A percentile compares a stretch with the other conserved stretches of the same genome.
These are phyloP conservation scores for Odocoileus hemionus DNA, from an alignment of 2,113 vertebrate species.

Conservation along the genomic window DNA sequence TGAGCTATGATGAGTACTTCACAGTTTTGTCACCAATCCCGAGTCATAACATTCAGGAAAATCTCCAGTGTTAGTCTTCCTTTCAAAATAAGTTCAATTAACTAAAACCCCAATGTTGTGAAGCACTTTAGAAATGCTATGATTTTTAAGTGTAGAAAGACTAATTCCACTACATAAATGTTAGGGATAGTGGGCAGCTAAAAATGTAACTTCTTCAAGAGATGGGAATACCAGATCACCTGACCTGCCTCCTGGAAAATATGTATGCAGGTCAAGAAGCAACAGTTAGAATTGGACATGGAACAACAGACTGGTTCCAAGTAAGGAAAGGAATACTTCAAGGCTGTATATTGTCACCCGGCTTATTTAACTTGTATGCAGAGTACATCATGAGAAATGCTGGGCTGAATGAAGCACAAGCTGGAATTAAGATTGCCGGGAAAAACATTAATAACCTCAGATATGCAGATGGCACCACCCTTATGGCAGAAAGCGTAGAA, in stretches of 20 bases:
- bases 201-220: not conserved
- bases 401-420: not conserved
- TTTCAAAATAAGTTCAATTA: not conserved
- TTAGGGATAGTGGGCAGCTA: not conserved
- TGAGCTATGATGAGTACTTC: not conserved
- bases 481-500: not conserved
- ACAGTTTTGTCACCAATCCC: not conserved
- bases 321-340: not conserved
- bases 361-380: not conserved
- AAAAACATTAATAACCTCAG: not conserved
- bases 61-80: not conserved
- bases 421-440: not conserved
- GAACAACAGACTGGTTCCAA: not conserved
- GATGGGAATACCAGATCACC: not conserved
- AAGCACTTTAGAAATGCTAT: not conserved
- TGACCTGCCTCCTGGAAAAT: not conserved
- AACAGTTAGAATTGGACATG: not conserved
- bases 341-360: not conserved
- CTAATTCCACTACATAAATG: not conserved
- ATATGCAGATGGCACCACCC: not conserved
- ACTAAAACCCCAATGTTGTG: not conserved
- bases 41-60: not conserved
- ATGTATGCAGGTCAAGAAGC: not conserved
- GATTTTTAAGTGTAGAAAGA: not conserved
- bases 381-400: not conserved